phyloP scores from a whole-genome alignment of 2,797 vertebrate species.

The Poeciliopsis infans region DNA sequence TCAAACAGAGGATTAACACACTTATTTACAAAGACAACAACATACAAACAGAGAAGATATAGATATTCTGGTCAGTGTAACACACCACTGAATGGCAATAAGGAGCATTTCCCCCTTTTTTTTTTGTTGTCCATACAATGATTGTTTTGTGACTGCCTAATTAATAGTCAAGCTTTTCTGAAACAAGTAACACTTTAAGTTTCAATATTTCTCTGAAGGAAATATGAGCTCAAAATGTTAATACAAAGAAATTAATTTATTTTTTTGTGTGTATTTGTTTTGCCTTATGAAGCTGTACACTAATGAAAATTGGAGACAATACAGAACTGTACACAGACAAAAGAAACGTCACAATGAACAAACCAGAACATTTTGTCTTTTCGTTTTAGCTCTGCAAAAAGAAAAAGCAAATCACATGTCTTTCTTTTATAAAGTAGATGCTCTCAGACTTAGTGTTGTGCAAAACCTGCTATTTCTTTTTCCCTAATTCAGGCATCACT shows the following conservation, averaged over 20 bases:
- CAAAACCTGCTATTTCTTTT: slow-evolving; percentile 64
- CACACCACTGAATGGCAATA: slow-evolving; percentile 80
- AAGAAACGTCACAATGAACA: slow-evolving; percentile 69
- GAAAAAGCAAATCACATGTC: slow-evolving; percentile 24
- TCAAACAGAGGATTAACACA: slow-evolving; percentile 77
- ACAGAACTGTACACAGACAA: slow-evolving; percentile 68
- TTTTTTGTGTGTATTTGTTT: slow-evolving; percentile 32
- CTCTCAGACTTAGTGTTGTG: slow-evolving; percentile 61
- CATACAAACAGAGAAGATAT: slow-evolving; percentile 81
- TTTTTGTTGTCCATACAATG: slow-evolving; percentile 32
- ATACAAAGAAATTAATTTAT: slow-evolving; percentile 53
- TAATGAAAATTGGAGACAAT: slow-evolving; percentile 66
- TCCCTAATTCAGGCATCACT: slow-evolving; percentile 37
- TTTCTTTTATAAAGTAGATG: slow-evolving; percentile 31
- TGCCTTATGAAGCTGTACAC: slow-evolving; percentile 44
- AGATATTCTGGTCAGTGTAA: slow-evolving; percentile 81
- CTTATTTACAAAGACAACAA: slow-evolving; percentile 87
- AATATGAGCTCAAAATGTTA: slow-evolving; percentile 27
- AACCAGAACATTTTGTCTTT: slow-evolving; percentile 48
- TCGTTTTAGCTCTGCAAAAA: slow-evolving; percentile 49
- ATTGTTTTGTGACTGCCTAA: slow-evolving; percentile 52
- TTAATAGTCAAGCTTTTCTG: slow-evolving; percentile 48
- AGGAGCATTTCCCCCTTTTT: slow-evolving; percentile 46
- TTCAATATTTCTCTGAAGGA: slow-evolving; percentile 45
- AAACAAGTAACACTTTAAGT: slow-evolving; percentile 59